Base-by-base conservation (phyloP, 64 coral and sea anemone genomes). In the Anthopleura sola region DNA sequence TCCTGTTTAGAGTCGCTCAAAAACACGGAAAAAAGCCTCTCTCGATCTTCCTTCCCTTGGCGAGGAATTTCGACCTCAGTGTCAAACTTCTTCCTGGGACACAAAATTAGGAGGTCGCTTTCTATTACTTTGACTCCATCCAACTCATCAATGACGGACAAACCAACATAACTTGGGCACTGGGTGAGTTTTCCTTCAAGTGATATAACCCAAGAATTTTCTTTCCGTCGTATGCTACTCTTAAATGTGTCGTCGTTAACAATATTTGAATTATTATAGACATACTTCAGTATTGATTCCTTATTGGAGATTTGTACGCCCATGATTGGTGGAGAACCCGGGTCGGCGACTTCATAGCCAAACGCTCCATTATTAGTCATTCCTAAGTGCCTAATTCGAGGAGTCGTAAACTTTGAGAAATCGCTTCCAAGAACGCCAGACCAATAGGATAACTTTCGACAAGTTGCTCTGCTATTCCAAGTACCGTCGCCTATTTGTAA, bases 141-240 rank as follows among this genome's bases (percentile, higher is more conserved):
- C 21, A 91, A 55, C 82, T 94, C 93, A 21, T 94, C 93, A 76
- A 94, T 86, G 46, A 91, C 85, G 33, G 78, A 29, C 49, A 94
- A 53, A 18, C 85, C 88, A 21, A 91, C 58, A 21, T 91, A 75
- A 23, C 85, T 84, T 54, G 93, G 93, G 49, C 93, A 94, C 32
- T 56, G 66, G 17, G 88, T 81, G 21, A 91, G 51, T 13, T 80
- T 31, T 13, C 93, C 93, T 11, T 56, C 24, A 20, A 94, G 54
- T 24, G 21, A 75, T 15, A 80, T 33, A 57, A 37, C 83, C 93
- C 93, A 94, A 1, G 38, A 40, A 24, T 57, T 91, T 15, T 91
- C 74, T 29, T 64, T 37, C 18, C 88, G 66, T 3, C 40, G 50
- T 20, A 94, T 86, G 51, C 40, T 85, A 79, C 88, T 91, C 48